Conservation (phyloP, 1,140 invertebrate genomes). For the Trachelipus rathkii region DNA sequence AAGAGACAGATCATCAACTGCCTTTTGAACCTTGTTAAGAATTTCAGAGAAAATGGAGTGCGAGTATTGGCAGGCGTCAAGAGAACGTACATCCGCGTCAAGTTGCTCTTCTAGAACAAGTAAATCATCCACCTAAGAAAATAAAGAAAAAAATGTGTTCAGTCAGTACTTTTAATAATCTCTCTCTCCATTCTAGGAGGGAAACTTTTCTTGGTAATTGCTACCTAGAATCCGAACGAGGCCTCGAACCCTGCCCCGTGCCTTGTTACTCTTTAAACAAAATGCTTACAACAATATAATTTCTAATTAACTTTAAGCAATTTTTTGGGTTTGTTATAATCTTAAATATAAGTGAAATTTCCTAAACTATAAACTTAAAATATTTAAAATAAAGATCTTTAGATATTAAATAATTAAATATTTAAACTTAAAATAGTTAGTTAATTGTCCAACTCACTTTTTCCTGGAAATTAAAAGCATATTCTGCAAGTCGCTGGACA, state of each 20-base stretch:
- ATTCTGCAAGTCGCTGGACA: constrained; percentile 90
- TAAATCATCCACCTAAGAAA: constrained; percentile 75
- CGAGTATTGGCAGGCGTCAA: constrained; percentile 94
- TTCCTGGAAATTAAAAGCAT: constrained; percentile 91
- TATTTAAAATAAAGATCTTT: constrained; percentile 19
- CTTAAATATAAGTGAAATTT: too few relatives aligned
- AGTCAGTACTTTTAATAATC: background rate
- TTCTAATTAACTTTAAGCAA: too few relatives aligned
- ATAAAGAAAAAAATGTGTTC: constrained; percentile 14
- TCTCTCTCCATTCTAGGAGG: too few relatives aligned
- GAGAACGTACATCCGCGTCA: constrained; percentile 77
- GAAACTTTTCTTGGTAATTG: too few relatives aligned
- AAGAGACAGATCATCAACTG: constrained; percentile 92
- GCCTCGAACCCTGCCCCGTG: too few relatives aligned
- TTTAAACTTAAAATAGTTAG: constrained; percentile 41
- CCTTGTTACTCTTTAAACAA: too few relatives aligned
- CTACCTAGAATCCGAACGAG: too few relatives aligned
- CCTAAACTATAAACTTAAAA: too few relatives aligned
- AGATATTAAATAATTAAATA: background rate
- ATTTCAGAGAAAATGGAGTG: constrained; percentile 86
- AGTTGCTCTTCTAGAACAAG: constrained; percentile 91
- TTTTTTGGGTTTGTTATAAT: too few relatives aligned
- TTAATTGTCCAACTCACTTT: constrained; percentile 59
- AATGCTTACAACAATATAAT: too few relatives aligned
- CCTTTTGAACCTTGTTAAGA: constrained; percentile 90